Base-by-base conservation (phyloP, 2,888 invertebrate genomes). In the Orchesellides sinensis region DNA sequence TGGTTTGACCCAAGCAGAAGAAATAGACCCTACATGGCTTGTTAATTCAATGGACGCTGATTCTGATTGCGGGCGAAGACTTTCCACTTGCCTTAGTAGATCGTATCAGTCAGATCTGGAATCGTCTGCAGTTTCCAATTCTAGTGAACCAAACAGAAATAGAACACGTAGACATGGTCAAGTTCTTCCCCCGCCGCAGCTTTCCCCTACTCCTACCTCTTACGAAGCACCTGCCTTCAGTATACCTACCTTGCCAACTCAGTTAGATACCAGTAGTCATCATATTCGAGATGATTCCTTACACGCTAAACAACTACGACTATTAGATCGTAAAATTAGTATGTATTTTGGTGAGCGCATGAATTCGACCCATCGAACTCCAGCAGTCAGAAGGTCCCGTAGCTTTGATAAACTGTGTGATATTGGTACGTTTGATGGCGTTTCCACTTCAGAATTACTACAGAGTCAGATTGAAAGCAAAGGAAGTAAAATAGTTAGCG, bases 11-110 rank as follows among this genome's bases (percentile, higher is more conserved):
- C 87, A 87, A 61, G 78, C 86, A 23, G 88, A 88, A 63, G 86
- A 87, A 19, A 85, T 87, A 40, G 88, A 87, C 68, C 85, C 86
- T 14, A 32, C 84, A 4, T 88, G 88, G 86, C 75, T 88, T 6
- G 86, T 87, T 1, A 84, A 85, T 68, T 87, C 87, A 1, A 79
- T 88, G 72, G 86, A 87, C 54, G 73, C 87, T 19, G 88, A 88
- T 35, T 83, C 83, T 21, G 87, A 88, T 54, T 70, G 79, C 8
- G 86, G 86, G 1, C 65, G 87, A 10, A 29, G 84, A 40, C 49
- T 85, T 12, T 86, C 86, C 17, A 80, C 80, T 0, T 63, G 54
- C 17, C 14, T 40, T 25, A 63, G 23, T 27, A 80, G 73, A 54
- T 23, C 80, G 8, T 59, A 73, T 25, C 73, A 80, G n/a, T 80